Evolutionary conservation across 35 echinoderm and acorn worm species (phyloP), one percentile per base, ranked within the genome.

Genomic region (Strongylocentrotus purpuratus): DNA sequence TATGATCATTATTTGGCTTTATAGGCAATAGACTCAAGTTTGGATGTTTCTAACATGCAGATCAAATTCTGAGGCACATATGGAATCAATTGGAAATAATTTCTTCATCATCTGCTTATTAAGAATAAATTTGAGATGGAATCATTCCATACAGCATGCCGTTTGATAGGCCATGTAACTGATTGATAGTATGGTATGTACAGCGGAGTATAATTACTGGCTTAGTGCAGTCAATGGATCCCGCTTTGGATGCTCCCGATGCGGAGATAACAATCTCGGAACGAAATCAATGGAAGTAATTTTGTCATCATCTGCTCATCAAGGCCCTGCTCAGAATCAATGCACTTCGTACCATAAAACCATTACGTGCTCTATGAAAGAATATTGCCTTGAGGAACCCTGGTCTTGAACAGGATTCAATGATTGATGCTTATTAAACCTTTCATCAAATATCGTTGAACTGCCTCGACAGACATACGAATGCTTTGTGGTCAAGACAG

Each of bases 381-480:
- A 15, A 78, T 78, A 0, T 0, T 78, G 65, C 65, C 65, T n/a
- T 78, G 22, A 22, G 18, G 20, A 28, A 78, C 65, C n/a, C 20
- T 0, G 7, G 65, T 25, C 28, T 7, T 10, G 7, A 2, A 78
- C 65, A 78, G 65, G 65, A 78, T 78, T 28, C 65, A 25, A n/a
- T 78, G 65, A 78, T 78, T 78, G 65, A 78, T 78, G 65, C 22
- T 78, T 78, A 78, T 78, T 78, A 78, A 78, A 78, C 65, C 65
- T 28, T 78, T 78, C 65, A 78, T 78, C 65, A 28, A n/a, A 25
- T 78, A 28, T 78, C n/a, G 65, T 78, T 78, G 65, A 78, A 28
- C 65, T 78, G 65, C 65, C 20, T 78, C 4, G 18, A 59, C 50
- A n/a, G 18, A 59, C 50, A n/a, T 28, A 78, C 28, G n/a, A 78